Percentiles rank a stretch among this genome's conserved stretches.
Evolutionary conservation across 2,797 vertebrate genomes (phyloP).

Genomic region (Falco rusticolus): DNA sequence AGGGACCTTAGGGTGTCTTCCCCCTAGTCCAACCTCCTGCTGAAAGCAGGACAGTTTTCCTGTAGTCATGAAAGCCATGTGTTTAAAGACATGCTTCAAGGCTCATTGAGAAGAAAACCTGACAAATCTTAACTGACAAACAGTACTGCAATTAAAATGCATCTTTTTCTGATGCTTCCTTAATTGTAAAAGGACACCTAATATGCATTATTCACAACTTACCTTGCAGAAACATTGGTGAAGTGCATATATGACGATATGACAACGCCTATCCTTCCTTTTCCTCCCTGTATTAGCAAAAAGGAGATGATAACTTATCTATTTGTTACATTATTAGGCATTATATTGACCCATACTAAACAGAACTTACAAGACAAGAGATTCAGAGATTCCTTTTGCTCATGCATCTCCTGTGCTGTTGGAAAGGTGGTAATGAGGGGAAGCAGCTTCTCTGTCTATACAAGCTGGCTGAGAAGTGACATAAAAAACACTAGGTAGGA

Average conservation of each 20-base stretch:
- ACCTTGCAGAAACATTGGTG: constrained; percentile 95
- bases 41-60: not conserved
- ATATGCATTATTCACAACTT: constrained; percentile 40
- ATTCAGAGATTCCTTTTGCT: not conserved
- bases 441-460: not conserved
- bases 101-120: not conserved
- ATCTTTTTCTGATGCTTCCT: not conserved
- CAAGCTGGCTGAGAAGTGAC: not conserved
- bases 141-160: not conserved
- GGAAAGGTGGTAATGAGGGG: not conserved
- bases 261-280: constrained; percentile 93
- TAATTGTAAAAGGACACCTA: not conserved
- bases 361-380: not conserved
- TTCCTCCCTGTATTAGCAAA: constrained; percentile 84
- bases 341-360: not conserved
- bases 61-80: not conserved
- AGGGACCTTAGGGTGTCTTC: not conserved
- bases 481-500: not conserved
- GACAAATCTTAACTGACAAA: not conserved
- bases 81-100: not conserved
- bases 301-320: not conserved
- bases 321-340: not conserved
- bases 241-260: constrained; percentile 96
- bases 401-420: not conserved
- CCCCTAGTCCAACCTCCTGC: not conserved